Conservation (phyloP, 2,113 vertebrate species). For the Pelvicachromis taeniatus region DNA sequence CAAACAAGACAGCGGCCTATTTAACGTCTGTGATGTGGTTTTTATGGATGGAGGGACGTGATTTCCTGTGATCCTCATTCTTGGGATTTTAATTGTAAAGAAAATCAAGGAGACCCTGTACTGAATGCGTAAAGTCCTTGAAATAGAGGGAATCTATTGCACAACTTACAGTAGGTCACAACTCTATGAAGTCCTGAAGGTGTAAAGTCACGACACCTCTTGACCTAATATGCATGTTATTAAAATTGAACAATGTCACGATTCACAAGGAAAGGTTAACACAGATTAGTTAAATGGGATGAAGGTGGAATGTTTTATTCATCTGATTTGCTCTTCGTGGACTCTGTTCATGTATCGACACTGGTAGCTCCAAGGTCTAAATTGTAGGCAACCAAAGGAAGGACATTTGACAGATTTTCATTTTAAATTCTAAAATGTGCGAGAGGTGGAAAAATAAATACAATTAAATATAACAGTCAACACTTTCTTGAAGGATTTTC, state of each 20-base stretch:
- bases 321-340: not conserved
- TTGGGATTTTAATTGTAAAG: not conserved
- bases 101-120: not conserved
- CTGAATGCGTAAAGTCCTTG: slow-evolving; percentile 5
- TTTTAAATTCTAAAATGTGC: not conserved
- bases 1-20: not conserved
- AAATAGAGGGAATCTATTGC: not conserved
- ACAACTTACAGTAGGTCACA: not conserved
- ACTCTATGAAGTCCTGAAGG: not conserved
- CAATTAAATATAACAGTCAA: not conserved
- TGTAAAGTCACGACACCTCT: slow-evolving; percentile 6
- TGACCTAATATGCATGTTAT: slow-evolving; percentile 22
- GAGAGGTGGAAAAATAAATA: not conserved
- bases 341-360: not conserved
- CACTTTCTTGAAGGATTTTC: not conserved
- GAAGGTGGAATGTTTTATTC: slow-evolving; percentile 17
- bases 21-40: not conserved
- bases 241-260: slow-evolving; percentile 33
- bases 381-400: not conserved
- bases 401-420: not conserved
- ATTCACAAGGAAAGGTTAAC: slow-evolving; percentile 34
- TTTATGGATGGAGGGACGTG: not conserved
- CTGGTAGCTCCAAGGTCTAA: not conserved
- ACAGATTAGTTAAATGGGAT: not conserved
- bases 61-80: not conserved